These are phyloP conservation scores for Colletes gigas DNA, from an alignment of 1,140 invertebrate species.

Conservation along the genomic window DNA sequence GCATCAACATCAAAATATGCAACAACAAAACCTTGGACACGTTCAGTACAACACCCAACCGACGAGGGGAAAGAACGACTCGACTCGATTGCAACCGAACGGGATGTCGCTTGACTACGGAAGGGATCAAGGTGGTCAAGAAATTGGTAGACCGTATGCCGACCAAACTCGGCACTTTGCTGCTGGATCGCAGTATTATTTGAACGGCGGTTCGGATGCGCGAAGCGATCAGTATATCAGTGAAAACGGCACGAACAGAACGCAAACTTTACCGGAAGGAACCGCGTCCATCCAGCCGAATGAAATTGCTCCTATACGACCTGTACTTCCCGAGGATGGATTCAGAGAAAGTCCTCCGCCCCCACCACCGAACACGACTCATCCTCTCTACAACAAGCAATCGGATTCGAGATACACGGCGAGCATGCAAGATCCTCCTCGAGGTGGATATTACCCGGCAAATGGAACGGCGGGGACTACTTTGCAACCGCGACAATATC, in stretches of 20 bases:
- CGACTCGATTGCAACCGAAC: conserved; percentile 13
- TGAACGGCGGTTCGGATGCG: conserved; percentile 64
- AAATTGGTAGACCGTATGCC: conserved; percentile 56
- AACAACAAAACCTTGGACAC: conserved; percentile 41
- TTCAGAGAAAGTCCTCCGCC: conserved; percentile 85
- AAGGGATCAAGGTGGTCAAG: conserved; percentile 57
- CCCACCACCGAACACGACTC: conserved; percentile 87
- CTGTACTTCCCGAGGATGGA: conserved; percentile 71
- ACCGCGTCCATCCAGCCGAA: conserved; percentile 41
- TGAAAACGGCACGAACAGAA: conserved; percentile 58
- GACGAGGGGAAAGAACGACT: conserved; percentile 15
- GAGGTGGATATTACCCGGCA: conserved; percentile 87
- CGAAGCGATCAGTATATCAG: conserved; percentile 67
- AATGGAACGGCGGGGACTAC: conserved; percentile 68
- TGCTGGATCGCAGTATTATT: conserved; percentile 62
- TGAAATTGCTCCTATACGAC: conserved; percentile 56
- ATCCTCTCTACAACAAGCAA: conserved; percentile 85
- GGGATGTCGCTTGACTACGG: conserved; percentile 36
- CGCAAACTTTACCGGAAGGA: conserved; percentile 62
- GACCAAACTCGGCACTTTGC: conserved; percentile 68
- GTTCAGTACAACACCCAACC: conserved; percentile 50
- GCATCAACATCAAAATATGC: conserved; percentile 38
- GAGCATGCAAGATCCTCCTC: conserved; percentile 88
- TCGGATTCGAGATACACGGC: conserved; percentile 83
- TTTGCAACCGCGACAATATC: conserved; percentile 79